Evolutionary conservation across 2,113 vertebrate species (phyloP), one percentile per base, ranked within the genome.

Genomic region (Eolophus roseicapilla): DNA sequence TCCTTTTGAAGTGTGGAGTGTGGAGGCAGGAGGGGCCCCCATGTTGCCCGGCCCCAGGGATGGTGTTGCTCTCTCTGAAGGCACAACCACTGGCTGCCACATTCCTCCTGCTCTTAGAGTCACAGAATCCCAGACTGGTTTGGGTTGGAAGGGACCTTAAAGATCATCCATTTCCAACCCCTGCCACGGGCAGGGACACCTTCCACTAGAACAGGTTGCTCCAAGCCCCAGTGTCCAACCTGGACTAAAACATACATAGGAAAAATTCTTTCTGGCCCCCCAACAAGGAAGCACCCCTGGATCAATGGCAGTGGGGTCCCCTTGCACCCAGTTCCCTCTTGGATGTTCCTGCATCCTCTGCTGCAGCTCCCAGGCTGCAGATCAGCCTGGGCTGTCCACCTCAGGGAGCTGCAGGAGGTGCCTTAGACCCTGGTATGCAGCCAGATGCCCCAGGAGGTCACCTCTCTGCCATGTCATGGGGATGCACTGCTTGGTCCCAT

Each of bases 401-500:
- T 7, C 6, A 1, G 69, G 65, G 9, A 46, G 33, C 68, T 62
- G 43, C 59, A 89, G 68, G 44, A 86, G 44, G 6, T 35, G 73
- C 28, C 44, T 19, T 1, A 1, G 44, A 16, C 16, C 55, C 3
- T 1, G 9, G 21, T 8, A 14, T 4, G 1, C 28, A 44, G 52
- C 7, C 83, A 73, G 52, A 11, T 57, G n/a, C 6, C 11, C 43
- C n/a, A 28, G 47, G 16, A 53, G 10, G 37, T 27, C 52, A 5
- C 5, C 25, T 37, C 37, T 85, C 50, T 93, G 71, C 57, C 63
- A 33, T 15, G 10, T 35, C 53, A 19, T 18, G n/a, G 49, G 33
- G 75, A 65, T 0, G 0, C 46, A 43, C 57, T 1, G 0, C 33
- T 60, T 37, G 75, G 67, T 50, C 59, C 50, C 44, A 13, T 4